Evolutionary conservation across 2,797 vertebrate genomes (phyloP).

Genomic region (Acomys russatus): DNA sequence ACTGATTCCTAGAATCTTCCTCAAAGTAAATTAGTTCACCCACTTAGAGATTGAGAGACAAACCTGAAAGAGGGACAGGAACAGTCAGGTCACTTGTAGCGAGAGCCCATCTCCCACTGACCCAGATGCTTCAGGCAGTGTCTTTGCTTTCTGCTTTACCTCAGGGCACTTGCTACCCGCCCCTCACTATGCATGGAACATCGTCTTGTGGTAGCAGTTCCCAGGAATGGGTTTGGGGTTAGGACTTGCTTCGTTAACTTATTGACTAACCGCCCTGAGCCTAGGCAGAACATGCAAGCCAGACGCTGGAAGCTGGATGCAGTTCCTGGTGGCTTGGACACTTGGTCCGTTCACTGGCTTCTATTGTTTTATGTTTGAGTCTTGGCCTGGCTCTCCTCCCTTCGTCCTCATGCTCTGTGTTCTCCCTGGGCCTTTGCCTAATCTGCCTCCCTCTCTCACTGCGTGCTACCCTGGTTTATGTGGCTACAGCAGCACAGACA

Average conservation of each 20-base stretch:
- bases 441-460: not conserved
- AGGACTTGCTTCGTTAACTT: not conserved
- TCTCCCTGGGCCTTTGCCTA: not conserved
- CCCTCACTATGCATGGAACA: not conserved
- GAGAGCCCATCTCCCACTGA: not conserved
- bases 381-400: not conserved
- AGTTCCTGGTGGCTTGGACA: not conserved
- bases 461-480: not conserved
- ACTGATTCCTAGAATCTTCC: conserved; percentile 11
- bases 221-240: not conserved
- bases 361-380: not conserved
- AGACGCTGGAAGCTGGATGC: not conserved
- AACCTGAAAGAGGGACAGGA: not conserved
- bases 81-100: not conserved
- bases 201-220: not conserved
- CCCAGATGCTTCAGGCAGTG: not conserved
- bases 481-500: not conserved
- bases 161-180: not conserved
- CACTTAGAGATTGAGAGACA: conserved; percentile 30
- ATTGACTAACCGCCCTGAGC: not conserved
- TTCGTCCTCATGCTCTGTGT: not conserved
- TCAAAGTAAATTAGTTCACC: not conserved
- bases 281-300: not conserved
- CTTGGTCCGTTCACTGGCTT: not conserved
- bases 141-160: not conserved